phyloP scores from a whole-genome alignment of 2,888 invertebrate species.

The Deilephila porcellus region DNA sequence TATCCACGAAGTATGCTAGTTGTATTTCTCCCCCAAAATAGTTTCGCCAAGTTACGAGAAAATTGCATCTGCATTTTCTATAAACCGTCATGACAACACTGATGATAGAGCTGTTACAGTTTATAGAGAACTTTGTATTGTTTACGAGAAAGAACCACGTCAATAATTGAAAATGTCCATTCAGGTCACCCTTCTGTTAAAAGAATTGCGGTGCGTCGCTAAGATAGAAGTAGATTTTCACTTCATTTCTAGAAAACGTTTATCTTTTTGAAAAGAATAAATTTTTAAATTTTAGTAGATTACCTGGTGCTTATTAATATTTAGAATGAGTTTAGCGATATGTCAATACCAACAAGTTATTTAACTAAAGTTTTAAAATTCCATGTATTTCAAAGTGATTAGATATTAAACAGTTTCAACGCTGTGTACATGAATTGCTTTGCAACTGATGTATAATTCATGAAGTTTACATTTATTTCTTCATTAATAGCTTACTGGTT shows the following conservation, averaged over 20 bases:
- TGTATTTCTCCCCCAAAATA: too few species aligned
- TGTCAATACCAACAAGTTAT: too few species aligned
- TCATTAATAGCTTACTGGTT: neutral
- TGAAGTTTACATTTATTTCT: neutral
- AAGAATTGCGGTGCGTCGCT: neutral
- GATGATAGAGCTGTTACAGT: neutral
- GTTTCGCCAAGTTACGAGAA: too few species aligned
- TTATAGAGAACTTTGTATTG: neutral
- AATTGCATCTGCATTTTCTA: neutral
- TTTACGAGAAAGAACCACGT: neutral
- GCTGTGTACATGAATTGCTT: too few species aligned
- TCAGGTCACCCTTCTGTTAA: neutral
- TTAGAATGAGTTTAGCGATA: too few species aligned
- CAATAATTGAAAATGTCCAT: constrained; percentile 13
- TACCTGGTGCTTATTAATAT: too few species aligned
- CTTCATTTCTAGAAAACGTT: neutral
- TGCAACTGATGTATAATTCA: neutral
- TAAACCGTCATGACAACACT: neutral
- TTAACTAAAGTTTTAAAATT: too few species aligned
- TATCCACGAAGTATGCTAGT: too few species aligned
- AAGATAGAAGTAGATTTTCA: neutral
- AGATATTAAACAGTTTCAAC: too few species aligned
- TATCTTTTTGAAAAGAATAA: neutral
- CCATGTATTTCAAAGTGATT: too few species aligned
- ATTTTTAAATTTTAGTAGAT: too few species aligned